Evolutionary conservation across 1,140 invertebrate species (phyloP), one percentile per base, ranked within the genome.

Genomic region (Micrasema minimum): DNA sequence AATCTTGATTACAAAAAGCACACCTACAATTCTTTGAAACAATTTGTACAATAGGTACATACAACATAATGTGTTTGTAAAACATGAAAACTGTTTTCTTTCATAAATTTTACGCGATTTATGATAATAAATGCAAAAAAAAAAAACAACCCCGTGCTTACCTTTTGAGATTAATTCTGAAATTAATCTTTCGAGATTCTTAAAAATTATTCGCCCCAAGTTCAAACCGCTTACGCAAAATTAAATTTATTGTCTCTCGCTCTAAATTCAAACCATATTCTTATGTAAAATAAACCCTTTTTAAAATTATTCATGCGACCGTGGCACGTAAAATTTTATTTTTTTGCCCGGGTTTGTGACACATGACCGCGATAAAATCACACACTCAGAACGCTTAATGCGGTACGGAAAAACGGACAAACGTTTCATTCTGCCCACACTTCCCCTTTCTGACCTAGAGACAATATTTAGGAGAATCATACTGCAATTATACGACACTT

Each of bases 271-370:
- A 57, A 57, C 26, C 53, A 57, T 57, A 57, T 57, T 57, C 53
- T 57, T 57, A 57, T 57, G 53, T 35, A 57, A 37, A 57, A 57
- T 57, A 57, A 57, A 57, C 53, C 53, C 53, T 57, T 57, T 57
- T 57, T 57, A 57, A 57, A 57, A 57, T 57, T 57, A 57, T 57
- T 57, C 53, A 57, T 57, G 31, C 37, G 26, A 35, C 53, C 53
- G 53, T 38, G 53, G 23, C 31, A 35, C 53, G 26, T 57, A 16
- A 35, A 57, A 57, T 57, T 57, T 57, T 35, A 31, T 18, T n/a
- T 57, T 57, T 57, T 57, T 35, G 53, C 12, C 53, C 53, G 26
- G 53, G 37, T 37, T 35, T 35, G 53, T 57, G 53, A 57, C 53
- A 35, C 53, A 16, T 31, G 53, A 57, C 53, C 53, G 26, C 31